Base-by-base conservation (phyloP, 64 coral and sea anemone species). In the Montipora sp. region DNA sequence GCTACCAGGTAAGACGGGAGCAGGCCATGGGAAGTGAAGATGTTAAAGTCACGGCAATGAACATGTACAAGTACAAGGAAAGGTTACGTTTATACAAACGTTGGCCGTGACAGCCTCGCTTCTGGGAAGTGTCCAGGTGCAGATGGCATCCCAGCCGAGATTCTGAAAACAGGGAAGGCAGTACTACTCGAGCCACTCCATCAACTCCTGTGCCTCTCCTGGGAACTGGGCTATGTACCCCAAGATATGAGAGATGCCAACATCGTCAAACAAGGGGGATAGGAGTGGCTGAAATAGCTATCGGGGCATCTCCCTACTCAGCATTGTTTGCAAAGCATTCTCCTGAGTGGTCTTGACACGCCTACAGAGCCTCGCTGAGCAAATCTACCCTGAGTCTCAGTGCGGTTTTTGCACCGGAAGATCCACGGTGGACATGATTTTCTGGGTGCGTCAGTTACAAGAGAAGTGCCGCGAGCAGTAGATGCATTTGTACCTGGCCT, bases 281-380 rank as follows among this genome's bases (percentile, higher is more conserved):
- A 4, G 63, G 4, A 68, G 15, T 68, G 85, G 51, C 44, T 36
- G 36, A 1, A 75, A 88, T 10, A 88, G 20, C 72, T 75, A 88
- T 22, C 36, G 85, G 4, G 85, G 85, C 46, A 88, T 88, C 65
- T 88, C 85, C 46, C 66, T 88, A 5, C 85, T 88, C 3, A 75
- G 67, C 67, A 88, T 73, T 19, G 68, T 75, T 14, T 69, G 66
- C 5, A 88, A 88, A 75, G 72, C 18, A 24, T 75, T 88, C 65
- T 4, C 3, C 15, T 1, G 85, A 6, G 10, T 73, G 11, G 19
- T 51, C 15, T 23, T 73, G 4, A 88, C 0, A 0, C 6, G 70
- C 11, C 53, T 57, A 57, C 53, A 57, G 6, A 57, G 53, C 53
- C 36, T 36, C 36, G 36, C 27, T 0, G 0, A 27, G 27, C 27